Percentiles rank a stretch among this genome's conserved stretches.
phyloP scores from a whole-genome alignment of 2,888 invertebrate genomes.

The Pyrocoelia pectoralis region DNA sequence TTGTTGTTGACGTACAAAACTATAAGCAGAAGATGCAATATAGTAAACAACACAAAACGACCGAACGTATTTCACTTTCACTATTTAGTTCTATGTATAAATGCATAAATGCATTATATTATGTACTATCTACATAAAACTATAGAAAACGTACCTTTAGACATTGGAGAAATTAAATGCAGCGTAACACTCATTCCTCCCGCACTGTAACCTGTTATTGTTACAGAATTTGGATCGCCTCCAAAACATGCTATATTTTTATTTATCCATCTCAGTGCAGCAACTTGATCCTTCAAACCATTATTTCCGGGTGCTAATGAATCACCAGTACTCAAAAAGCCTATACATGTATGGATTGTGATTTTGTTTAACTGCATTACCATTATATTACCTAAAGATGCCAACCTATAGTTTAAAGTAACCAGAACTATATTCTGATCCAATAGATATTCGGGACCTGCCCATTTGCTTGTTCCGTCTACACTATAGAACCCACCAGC shows the following conservation, averaged over 20 bases:
- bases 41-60: too few relatives aligned
- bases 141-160: constrained; percentile 64
- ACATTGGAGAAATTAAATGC: constrained; percentile 72
- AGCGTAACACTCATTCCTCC: constrained; percentile 59
- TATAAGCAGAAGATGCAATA: too few relatives aligned
- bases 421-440: constrained; percentile 72
- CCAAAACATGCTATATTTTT: constrained; percentile 72
- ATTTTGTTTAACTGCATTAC: neutral
- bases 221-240: constrained; percentile 71
- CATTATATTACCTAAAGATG: constrained; percentile 59
- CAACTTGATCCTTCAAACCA: constrained; percentile 76
- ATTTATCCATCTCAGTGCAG: constrained; percentile 71
- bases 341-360: constrained; percentile 38
- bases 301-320: constrained; percentile 72
- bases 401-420: constrained; percentile 71
- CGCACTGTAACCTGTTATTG: constrained; percentile 68
- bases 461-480: constrained; percentile 64
- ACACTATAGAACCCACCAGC: constrained; percentile 67
- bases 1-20: too few relatives aligned
- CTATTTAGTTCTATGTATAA: too few relatives aligned
- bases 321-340: constrained; percentile 68
- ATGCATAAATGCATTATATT: too few relatives aligned
- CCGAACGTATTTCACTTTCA: too few relatives aligned
- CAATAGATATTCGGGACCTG: constrained; percentile 68
- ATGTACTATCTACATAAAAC: too few relatives aligned